Percentiles rank a stretch among this genome's conserved stretches.
Conservation (phyloP, 1,140 invertebrate genomes). For the Zaprionus gabonicus region DNA sequence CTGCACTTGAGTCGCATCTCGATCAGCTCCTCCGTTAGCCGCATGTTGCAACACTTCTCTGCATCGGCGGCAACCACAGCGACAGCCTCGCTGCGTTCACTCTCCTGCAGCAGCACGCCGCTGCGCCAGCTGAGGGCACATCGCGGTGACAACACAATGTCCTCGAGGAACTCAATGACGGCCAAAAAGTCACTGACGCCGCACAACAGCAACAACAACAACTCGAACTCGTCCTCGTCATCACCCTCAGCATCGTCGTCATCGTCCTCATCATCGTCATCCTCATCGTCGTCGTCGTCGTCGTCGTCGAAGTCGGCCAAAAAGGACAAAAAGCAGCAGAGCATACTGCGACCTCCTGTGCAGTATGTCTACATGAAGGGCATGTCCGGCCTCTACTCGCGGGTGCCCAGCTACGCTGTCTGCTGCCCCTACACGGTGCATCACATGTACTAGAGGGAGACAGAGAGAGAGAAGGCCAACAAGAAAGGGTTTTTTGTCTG, state of each 20-base stretch:
- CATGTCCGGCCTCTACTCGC: conserved; percentile 80
- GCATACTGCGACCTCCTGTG: conserved; percentile 80
- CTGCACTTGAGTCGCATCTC: conserved; percentile 77
- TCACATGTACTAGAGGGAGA: conserved; percentile 62
- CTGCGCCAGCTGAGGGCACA: conserved; percentile 65
- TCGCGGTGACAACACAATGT: conserved; percentile 6
- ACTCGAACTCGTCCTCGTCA: background rate
- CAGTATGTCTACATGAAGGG: conserved; percentile 83
- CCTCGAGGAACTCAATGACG: conserved; percentile 17
- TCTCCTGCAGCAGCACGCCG: conserved; percentile 87
- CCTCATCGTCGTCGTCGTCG: background rate
- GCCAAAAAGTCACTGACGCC: conserved; percentile 58
- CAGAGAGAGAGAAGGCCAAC: conserved; percentile 31
- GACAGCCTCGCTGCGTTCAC: conserved; percentile 85
- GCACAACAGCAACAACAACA: conserved; percentile 36
- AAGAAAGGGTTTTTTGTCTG: background rate
- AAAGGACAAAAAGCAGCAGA: conserved; percentile 83
- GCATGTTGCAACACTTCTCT: conserved; percentile 88
- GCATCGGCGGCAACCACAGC: conserved; percentile 72
- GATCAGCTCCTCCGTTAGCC: conserved; percentile 86
- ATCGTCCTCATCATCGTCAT: background rate
- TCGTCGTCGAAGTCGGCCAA: conserved; percentile 45
- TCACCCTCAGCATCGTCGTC: background rate
- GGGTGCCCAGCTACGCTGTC: conserved; percentile 78
- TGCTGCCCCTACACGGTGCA: conserved; percentile 80